These are phyloP conservation scores for Peucedramus taeniatus DNA, from an alignment of 2,113 vertebrate genomes.

Conservation along the genomic window DNA sequence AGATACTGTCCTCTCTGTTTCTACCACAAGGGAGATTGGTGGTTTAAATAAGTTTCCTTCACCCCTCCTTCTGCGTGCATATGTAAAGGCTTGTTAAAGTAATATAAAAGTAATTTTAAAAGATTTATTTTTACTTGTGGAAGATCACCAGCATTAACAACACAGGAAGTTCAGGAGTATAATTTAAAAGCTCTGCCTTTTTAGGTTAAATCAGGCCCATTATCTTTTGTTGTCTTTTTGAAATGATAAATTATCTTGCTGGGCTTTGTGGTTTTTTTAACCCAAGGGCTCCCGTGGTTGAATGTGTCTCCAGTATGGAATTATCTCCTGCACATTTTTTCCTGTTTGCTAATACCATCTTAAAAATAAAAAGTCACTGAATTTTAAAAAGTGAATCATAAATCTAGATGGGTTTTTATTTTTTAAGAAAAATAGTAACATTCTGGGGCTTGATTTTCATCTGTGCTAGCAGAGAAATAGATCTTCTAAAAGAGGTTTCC, in stretches of 20 bases:
- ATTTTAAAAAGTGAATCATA: background rate
- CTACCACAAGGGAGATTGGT: background rate
- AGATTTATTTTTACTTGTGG: background rate
- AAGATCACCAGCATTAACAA: background rate
- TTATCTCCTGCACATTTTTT: background rate
- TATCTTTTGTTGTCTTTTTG: background rate
- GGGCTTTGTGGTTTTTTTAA: background rate
- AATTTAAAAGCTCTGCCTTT: background rate
- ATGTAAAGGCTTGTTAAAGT: background rate
- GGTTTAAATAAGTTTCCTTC: background rate
- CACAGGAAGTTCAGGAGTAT: background rate
- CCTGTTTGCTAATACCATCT: background rate
- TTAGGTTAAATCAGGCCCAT: background rate
- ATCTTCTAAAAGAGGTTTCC: background rate
- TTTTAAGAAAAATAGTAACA: background rate
- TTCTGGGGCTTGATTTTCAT: background rate
- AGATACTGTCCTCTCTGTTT: background rate
- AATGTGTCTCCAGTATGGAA: background rate
- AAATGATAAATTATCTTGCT: background rate
- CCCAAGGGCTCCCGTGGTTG: background rate
- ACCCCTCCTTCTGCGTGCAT: background rate
- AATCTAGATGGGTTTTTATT: background rate
- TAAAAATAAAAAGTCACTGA: background rate
- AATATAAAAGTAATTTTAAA: background rate
- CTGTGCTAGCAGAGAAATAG: background rate